Evolutionary conservation across 2,888 invertebrate genomes (phyloP), one percentile per base, ranked within the genome.

Genomic region (Lapara coniferarum): DNA sequence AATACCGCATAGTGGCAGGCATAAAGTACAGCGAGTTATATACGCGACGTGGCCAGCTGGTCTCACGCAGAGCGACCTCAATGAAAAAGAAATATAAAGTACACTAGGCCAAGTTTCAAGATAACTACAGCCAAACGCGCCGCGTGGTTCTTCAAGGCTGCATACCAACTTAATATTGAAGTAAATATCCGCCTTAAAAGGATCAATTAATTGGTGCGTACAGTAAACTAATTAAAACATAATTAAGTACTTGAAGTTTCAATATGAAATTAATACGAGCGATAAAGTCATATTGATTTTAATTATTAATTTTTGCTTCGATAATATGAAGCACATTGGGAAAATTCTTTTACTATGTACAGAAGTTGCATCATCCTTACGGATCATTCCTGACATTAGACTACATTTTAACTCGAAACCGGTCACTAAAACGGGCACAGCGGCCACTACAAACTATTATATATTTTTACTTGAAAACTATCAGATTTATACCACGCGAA

Each of bases 41-140:
- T 74, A 70, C 69, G 72, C 71, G 74, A 74, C 71, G 72, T 69
- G 73, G 66, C 70, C 55, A 71, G 57, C 68, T 52, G 67, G 71
- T 73, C 68, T 71, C 74, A 75, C 70, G 72, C 74, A 67, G 73
- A 69, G 63, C 71, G 75, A 75, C 77, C 75, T 77, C 71, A 73
- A 74, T 74, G 70, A 72, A 74, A 72, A 77, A 75, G 72, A 25
- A 66, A 69, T 44, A 53, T 53, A 30, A 66, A 52, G 68, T 49
- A 68, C 67, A 70, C 49, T 72, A 71, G 72, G 71, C 72, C 71
- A 70, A 78, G 73, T 69, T 52, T 58, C 63, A 72, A 73, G 70
- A 74, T 71, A 71, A 68, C 71, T 70, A 69, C 69, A 8, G 14
- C 59, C 69, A 76, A 77, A 75, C 68, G 66, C 70, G 46, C 66